Evolutionary conservation across 1,140 invertebrate species (phyloP).

Genomic region (Solenopsis fugax): DNA sequence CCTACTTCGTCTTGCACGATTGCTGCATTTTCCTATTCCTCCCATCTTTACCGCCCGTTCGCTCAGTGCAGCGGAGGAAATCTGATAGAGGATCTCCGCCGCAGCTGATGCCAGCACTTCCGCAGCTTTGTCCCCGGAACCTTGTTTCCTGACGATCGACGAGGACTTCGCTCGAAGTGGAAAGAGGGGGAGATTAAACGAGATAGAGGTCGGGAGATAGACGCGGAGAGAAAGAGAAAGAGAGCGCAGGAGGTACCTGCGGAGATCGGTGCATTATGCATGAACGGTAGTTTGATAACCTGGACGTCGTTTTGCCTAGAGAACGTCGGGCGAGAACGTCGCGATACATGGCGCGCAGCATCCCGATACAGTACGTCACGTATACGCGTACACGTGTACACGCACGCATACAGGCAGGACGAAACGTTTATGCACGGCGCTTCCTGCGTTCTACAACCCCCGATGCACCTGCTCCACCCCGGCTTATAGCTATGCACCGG

Average conservation of each 20-base stretch:
- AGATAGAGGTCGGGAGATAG: not conserved
- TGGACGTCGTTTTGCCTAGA: constrained; percentile 49
- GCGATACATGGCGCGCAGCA: constrained; percentile 48
- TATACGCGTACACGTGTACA: not conserved
- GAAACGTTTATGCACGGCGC: constrained; percentile 55
- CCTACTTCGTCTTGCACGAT: not conserved
- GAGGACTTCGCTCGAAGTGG: not conserved
- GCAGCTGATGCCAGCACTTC: constrained; percentile 66
- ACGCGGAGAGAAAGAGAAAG: constrained; percentile 9
- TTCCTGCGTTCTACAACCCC: constrained; percentile 50
- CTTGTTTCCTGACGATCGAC: constrained; percentile 66
- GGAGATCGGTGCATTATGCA: constrained; percentile 77
- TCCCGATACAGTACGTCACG: constrained; percentile 3
- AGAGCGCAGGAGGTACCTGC: not conserved
- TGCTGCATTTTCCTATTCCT: constrained; percentile 11
- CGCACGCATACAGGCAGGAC: constrained; percentile 12
- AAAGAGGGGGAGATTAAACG: not conserved
- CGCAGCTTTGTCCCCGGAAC: constrained; percentile 56
- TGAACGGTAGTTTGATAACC: constrained; percentile 80
- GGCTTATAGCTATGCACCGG: constrained; percentile 65
- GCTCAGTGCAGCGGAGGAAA: constrained; percentile 57
- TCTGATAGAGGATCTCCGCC: constrained; percentile 61
- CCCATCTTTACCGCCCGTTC: not conserved
- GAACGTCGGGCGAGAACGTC: constrained; percentile 68
- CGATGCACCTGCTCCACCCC: constrained; percentile 65